Evolutionary conservation across 2,888 invertebrate genomes (phyloP).

Genomic region (Meiosimyza decipiens): DNA sequence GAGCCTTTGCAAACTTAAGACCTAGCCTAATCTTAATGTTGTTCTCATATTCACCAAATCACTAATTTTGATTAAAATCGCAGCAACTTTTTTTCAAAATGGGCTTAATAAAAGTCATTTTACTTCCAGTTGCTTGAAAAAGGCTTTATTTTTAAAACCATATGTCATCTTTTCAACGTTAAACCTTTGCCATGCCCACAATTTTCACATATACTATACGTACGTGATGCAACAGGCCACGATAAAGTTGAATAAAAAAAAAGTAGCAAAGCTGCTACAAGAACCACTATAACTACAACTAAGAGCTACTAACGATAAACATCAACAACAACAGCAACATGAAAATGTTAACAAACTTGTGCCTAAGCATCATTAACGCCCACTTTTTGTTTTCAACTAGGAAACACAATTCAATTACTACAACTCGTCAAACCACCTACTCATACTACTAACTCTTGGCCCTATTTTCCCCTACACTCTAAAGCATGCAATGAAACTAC

Average conservation of each 20-base stretch:
- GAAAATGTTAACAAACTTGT: neutral
- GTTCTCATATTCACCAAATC: too few species aligned
- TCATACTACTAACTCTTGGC: neutral
- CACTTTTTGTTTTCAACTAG: neutral
- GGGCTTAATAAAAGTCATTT: too few species aligned
- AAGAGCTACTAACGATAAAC: neutral
- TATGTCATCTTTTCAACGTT: too few species aligned
- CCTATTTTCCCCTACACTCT: neutral
- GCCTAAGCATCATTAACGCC: conserved; percentile 33
- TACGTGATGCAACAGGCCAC: too few species aligned
- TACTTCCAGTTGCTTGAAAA: too few species aligned
- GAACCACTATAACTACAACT: conserved; percentile 9
- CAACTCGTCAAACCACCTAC: conserved; percentile 1
- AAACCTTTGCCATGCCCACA: too few species aligned
- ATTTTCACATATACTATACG: too few species aligned
- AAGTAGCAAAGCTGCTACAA: neutral
- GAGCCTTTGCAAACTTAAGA: too few species aligned
- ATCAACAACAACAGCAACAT: conserved; percentile 3
- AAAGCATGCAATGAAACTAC: neutral
- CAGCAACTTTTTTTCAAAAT: too few species aligned
- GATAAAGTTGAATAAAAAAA: neutral
- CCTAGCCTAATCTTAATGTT: too few species aligned
- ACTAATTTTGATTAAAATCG: too few species aligned
- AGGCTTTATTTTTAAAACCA: too few species aligned
- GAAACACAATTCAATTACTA: conserved; percentile 22